These are phyloP conservation scores for Crotalus horridus DNA, from an alignment of 2,113 vertebrate species.

Conservation along the genomic window DNA sequence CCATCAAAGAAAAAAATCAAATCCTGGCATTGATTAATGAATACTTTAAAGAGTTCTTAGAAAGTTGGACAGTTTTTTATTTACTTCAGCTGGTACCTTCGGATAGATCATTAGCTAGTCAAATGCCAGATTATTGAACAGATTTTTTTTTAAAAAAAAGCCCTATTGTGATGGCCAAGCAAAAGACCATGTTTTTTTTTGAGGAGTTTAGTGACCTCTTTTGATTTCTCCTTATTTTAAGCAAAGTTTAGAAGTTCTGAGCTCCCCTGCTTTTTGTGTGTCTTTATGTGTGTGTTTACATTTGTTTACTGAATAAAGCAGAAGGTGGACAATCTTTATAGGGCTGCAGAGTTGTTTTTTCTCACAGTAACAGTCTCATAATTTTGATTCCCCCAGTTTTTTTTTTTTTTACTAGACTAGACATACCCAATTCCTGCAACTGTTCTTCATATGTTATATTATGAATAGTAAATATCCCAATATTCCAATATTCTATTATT, in stretches of 20 bases:
- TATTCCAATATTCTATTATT: not conserved
- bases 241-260: not conserved
- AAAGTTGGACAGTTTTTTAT: not conserved
- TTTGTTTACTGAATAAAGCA: not conserved
- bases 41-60: slow-evolving; percentile 6
- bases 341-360: not conserved
- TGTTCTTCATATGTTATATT: too few relatives aligned
- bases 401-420: too few relatives aligned
- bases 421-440: too few relatives aligned
- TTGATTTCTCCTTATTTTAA: not conserved
- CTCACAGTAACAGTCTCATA: not conserved
- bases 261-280: not conserved
- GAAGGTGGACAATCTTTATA: not conserved
- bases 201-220: not conserved
- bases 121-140: not conserved
- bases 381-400: not conserved
- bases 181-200: too few relatives aligned
- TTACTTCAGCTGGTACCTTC: slow-evolving; percentile 24
- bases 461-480: too few relatives aligned
- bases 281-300: not conserved
- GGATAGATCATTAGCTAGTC: not conserved
- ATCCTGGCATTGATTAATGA: slow-evolving; percentile 13
- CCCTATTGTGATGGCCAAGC: too few relatives aligned
- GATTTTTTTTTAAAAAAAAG: not conserved
- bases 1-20: slow-evolving; percentile 6